phyloP scores from a whole-genome alignment of 2,888 invertebrate species.

The Portevinia maculata region DNA sequence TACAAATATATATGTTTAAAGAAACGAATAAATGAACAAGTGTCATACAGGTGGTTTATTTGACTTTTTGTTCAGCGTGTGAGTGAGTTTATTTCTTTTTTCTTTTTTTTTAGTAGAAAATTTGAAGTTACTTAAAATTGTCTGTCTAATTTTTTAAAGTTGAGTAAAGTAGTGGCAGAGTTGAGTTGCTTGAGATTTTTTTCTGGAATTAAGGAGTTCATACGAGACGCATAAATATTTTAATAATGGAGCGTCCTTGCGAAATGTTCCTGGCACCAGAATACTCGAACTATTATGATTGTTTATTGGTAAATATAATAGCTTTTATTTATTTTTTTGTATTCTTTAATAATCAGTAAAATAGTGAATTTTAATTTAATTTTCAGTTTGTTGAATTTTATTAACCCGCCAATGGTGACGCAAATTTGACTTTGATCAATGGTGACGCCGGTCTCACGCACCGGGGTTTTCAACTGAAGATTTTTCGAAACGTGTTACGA shows the following conservation, averaged over 20 bases:
- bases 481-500: no score
- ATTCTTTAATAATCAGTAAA: no score
- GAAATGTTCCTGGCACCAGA: conserved; percentile 56
- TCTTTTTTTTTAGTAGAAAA: neutral
- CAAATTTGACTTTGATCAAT: no score
- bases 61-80: conserved; percentile 22
- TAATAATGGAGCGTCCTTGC: conserved; percentile 43
- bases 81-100: conserved; percentile 11
- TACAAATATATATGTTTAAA: conserved; percentile 15
- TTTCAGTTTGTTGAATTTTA: neutral
- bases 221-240: no score
- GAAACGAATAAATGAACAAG: conserved; percentile 21
- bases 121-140: neutral
- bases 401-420: no score
- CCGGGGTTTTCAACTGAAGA: no score
- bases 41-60: conserved; percentile 62
- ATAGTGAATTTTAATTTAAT: neutral
- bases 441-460: no score
- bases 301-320: conserved; percentile 54
- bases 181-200: neutral
- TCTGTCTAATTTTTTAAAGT: neutral
- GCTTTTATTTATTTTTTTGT: neutral
- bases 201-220: neutral
- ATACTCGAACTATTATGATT: conserved; percentile 52
- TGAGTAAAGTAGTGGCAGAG: neutral